phyloP scores from a whole-genome alignment of 2,888 invertebrate genomes.

The Tricholauxania praeusta region DNA sequence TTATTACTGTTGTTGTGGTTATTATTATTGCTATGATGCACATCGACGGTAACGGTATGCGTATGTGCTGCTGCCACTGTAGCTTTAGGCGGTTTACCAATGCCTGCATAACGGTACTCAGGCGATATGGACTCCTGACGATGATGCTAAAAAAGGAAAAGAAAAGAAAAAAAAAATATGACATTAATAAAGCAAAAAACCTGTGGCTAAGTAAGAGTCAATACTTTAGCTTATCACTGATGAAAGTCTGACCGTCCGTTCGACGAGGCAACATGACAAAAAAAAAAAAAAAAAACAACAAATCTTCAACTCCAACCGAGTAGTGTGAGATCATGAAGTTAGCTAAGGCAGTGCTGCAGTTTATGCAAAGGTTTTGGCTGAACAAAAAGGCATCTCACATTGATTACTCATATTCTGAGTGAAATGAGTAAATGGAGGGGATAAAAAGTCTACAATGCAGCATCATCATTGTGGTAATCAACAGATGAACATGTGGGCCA shows the following conservation, averaged over 20 bases:
- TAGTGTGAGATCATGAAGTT: constrained; percentile 16
- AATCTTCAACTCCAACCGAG: constrained; percentile 40
- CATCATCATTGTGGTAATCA: constrained; percentile 20
- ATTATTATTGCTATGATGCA: constrained; percentile 45
- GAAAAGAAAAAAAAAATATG: constrained; percentile 35
- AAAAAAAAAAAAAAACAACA: constrained; percentile 16
- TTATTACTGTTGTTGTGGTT: constrained; percentile 34
- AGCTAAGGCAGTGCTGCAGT: constrained; percentile 1
- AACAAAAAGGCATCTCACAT: constrained; percentile 55
- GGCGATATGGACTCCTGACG: constrained; percentile 67
- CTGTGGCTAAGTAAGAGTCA: constrained; percentile 22
- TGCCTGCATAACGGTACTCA: constrained; percentile 64
- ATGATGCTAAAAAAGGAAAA: constrained; percentile 57
- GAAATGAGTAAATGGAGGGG: constrained; percentile 24
- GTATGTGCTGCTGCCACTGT: constrained; percentile 40
- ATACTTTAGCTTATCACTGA: constrained; percentile 56
- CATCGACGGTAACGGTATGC: constrained; percentile 50
- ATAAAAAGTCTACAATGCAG: background rate
- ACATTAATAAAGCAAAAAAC: constrained; percentile 34
- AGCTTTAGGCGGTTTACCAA: constrained; percentile 63
- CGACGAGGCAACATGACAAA: constrained; percentile 12
- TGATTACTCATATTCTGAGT: constrained; percentile 55
- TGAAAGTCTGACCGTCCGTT: constrained; percentile 55
- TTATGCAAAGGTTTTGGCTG: constrained; percentile 8
- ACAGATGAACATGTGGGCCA: constrained; percentile 29